Evolutionary conservation across 2,888 invertebrate genomes (phyloP), one percentile per base, ranked within the genome.

Genomic region (Uropetala carovei): DNA sequence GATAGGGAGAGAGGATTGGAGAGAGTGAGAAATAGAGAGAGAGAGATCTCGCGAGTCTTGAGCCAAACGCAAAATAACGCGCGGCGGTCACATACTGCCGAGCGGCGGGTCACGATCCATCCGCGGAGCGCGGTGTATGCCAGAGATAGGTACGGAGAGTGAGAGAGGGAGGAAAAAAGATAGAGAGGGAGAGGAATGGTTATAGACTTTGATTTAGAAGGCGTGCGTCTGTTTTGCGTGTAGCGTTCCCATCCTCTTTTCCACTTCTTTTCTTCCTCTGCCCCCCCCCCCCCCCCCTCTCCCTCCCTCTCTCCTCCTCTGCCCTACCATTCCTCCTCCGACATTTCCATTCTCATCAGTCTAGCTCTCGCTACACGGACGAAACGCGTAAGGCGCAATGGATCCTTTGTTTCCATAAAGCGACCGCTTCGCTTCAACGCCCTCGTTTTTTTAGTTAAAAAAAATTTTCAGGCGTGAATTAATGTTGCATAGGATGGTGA

Each of bases 191-290:
- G 58, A 58, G 86, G 18, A 27, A 58, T 57, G 86, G 60, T 14
- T 86, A 18, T 59, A 60, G 86, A 86, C 59, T 86, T 86, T 86
- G 86, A 86, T 86, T 86, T 86, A 86, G 86, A 86, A 22, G 86
- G 60, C 60, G 86, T 60, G 86, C 60, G 60, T 86, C 43, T 75
- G 75, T 75, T 75, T 75, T 75, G 75, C 75, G 75, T 75, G 75
- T 75, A 13, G 75, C n/a, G 30, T n/a, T 86, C 30, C 27, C 86
- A 58, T n/a, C 59, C 85, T 85, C 85, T 85, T 16, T 22, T 58
- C 22, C 85, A 4, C 27, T 86, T 30, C 59, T 27, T 86, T 86
- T 30, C 13, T 27, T 57, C 30, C 86, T 86, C n/a, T 82, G 30
- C 16, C 10, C 16, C 75, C 11, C n/a, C 75, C 0, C 13, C n/a